phyloP scores from a whole-genome alignment of 2,888 invertebrate species.

The Caenorhabditis sp. region DNA sequence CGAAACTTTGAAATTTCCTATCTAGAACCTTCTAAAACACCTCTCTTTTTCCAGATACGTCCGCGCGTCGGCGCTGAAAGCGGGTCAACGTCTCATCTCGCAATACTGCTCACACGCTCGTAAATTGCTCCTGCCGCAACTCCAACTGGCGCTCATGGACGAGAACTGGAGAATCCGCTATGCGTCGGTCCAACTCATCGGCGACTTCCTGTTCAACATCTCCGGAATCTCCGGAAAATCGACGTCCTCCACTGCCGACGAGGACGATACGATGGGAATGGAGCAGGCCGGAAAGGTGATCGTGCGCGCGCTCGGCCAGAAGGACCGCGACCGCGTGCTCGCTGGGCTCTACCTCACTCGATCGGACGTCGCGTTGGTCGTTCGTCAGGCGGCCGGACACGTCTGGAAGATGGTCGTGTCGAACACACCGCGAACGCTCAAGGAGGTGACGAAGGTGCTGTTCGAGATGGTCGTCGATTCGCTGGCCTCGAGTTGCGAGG shows the following conservation, averaged over 20 bases:
- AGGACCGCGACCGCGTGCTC: constrained; percentile 91
- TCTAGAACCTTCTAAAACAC: background rate
- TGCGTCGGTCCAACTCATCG: constrained; percentile 93
- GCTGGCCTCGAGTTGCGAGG: constrained; percentile 94
- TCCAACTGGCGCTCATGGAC: constrained; percentile 94
- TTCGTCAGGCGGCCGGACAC: constrained; percentile 95
- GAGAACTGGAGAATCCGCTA: constrained; percentile 98
- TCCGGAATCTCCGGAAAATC: constrained; percentile 98
- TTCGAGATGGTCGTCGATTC: constrained; percentile 91
- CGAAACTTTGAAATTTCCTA: no score
- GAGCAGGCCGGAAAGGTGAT: constrained; percentile 94
- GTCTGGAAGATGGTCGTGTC: constrained; percentile 99
- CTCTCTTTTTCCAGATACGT: constrained; percentile 84
- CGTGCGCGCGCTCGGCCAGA: constrained; percentile 89
- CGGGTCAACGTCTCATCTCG: constrained; percentile 96
- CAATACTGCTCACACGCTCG: constrained; percentile 87
- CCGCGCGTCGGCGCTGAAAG: constrained; percentile 94
- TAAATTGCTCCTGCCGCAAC: constrained; percentile 88
- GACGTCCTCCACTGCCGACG: constrained; percentile 96
- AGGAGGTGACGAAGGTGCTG: constrained; percentile 94
- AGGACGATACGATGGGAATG: constrained; percentile 99
- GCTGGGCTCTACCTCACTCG: constrained; percentile 98
- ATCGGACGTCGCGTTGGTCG: constrained; percentile 95
- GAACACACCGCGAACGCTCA: constrained; percentile 94
- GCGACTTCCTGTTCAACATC: constrained; percentile 94